phyloP scores from a whole-genome alignment of 2,113 vertebrate genomes.

The Megaceryle maxima region DNA sequence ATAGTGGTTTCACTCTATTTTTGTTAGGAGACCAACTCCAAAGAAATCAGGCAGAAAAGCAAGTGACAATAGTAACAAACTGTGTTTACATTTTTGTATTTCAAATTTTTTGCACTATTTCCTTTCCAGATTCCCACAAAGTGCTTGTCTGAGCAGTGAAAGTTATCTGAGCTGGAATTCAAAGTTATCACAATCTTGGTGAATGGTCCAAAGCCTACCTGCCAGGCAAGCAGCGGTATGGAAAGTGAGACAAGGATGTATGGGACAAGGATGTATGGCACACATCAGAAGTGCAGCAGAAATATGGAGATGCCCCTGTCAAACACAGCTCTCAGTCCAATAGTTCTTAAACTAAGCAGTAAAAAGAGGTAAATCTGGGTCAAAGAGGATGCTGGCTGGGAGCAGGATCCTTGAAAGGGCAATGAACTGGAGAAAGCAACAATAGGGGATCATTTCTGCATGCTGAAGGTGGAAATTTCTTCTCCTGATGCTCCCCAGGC shows the following conservation, averaged over 20 bases:
- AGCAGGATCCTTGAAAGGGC: background rate
- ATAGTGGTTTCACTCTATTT: background rate
- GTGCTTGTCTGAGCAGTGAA: background rate
- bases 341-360: background rate
- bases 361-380: background rate
- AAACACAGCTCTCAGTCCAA: background rate
- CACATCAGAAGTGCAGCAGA: background rate
- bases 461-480: background rate
- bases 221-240: background rate
- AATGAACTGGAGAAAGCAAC: background rate
- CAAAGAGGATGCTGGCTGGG: background rate
- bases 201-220: background rate
- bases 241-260: background rate
- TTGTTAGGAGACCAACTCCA: background rate
- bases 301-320: background rate
- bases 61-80: background rate
- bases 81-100: background rate
- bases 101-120: background rate
- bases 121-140: background rate
- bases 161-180: background rate
- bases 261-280: background rate
- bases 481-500: background rate
- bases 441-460: background rate
- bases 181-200: background rate
- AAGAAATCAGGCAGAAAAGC: background rate